Conservation (phyloP, 2,113 vertebrate genomes). For the Melanocharis versteri region DNA sequence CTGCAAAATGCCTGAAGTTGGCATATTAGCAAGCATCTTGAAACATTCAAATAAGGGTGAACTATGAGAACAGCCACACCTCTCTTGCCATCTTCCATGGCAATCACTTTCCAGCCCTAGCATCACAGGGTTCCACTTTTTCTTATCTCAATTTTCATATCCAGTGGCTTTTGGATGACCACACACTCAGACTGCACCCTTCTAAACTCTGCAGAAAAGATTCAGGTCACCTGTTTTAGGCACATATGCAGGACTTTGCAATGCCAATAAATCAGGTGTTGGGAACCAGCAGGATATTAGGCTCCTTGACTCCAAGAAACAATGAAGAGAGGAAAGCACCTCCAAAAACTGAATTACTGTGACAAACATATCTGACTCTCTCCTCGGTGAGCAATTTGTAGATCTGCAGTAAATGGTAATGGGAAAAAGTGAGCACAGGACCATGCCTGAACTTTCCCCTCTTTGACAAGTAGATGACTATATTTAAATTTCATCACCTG, state of each 20-base stretch:
- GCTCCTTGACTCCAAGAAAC: not conserved
- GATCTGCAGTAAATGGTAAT: not conserved
- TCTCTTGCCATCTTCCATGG: slow-evolving; percentile 17
- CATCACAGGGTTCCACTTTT: slow-evolving; percentile 9
- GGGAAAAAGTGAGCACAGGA: not conserved
- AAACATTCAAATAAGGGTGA: not conserved
- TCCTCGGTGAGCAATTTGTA: not conserved
- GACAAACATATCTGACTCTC: not conserved
- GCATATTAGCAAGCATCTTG: not conserved
- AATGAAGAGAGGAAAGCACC: not conserved
- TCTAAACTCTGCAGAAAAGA: slow-evolving; percentile 52
- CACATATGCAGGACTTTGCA: not conserved
- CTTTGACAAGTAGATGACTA: not conserved
- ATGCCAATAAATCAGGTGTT: not conserved
- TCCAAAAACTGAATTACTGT: not conserved
- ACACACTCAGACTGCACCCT: slow-evolving; percentile 9
- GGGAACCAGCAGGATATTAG: not conserved
- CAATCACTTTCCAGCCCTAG: slow-evolving; percentile 30
- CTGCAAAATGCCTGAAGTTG: not conserved
- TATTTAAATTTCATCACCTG: not conserved
- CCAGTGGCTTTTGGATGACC: slow-evolving; percentile 34
- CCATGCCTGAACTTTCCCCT: not conserved
- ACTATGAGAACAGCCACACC: not conserved
- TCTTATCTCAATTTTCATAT: slow-evolving; percentile 27
- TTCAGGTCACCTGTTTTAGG: slow-evolving; percentile 40